These are phyloP conservation scores for Caradrina clavipalpis DNA, from an alignment of 2,888 invertebrate species.

Conservation along the genomic window DNA sequence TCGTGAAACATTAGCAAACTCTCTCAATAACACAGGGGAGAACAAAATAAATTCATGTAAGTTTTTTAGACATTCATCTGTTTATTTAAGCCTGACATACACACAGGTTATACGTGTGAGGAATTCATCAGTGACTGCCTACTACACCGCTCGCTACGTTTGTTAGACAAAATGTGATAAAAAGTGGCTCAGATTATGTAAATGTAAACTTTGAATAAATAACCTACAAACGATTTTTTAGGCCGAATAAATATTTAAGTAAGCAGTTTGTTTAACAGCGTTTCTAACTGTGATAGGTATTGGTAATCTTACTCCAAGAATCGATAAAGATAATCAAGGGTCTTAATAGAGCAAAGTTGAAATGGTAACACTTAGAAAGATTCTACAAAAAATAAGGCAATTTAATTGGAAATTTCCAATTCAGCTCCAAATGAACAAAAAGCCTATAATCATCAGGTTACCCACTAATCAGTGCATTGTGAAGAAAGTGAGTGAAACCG, in stretches of 20 bases:
- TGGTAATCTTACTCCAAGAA: not conserved
- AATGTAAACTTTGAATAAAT: constrained; percentile 32
- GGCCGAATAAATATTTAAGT: constrained; percentile 18
- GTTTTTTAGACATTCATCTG: not conserved
- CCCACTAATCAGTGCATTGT: constrained; percentile 17
- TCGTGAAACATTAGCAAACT: not conserved
- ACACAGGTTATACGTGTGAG: not conserved
- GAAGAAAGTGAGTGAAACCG: constrained; percentile 44
- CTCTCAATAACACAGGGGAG: not conserved
- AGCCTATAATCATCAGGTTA: not conserved
- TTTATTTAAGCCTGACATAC: not conserved
- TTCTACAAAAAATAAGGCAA: not conserved
- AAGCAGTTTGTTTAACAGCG: not conserved
- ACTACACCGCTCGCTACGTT: not conserved
- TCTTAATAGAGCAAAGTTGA: no score
- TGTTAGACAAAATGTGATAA: not conserved
- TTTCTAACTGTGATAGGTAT: not conserved
- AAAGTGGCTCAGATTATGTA: constrained; percentile 23
- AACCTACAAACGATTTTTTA: constrained; percentile 5
- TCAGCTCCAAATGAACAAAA: constrained; percentile 11
- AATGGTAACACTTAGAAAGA: not conserved
- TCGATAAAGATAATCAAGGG: not conserved
- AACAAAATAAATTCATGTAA: no score
- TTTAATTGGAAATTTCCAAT: constrained; percentile 24
- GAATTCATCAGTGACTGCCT: not conserved